Evolutionary conservation across 2,888 invertebrate genomes (phyloP), one percentile per base, ranked within the genome.

Genomic region (Electrophaes corylata): DNA sequence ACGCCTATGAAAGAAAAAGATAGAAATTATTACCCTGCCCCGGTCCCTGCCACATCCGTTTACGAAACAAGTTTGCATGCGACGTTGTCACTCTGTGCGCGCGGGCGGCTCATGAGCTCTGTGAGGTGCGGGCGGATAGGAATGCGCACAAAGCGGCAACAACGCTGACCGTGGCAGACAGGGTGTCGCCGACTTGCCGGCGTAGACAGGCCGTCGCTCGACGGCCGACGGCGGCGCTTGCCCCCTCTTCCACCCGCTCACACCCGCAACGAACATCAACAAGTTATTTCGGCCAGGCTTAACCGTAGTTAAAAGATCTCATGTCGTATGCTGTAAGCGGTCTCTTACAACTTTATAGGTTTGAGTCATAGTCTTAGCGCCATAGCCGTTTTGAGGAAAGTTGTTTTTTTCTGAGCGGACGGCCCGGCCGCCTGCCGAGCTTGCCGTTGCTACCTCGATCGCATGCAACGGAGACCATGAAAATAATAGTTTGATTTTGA

Each of bases 121-220:
- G 78, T 81, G 84, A 84, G 84, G 88, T 78, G 83, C 87, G 84
- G 88, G 91, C 86, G 89, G 88, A 84, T 81, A 90, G 84, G 91
- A 90, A 88, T 93, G 93, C 73, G 91, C 80, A 79, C 78, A 72
- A 79, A 74, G 69, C 88, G 95, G 93, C 95, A 95, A 94, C 96
- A 86, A 66, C 81, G 95, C 93, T 91, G 94, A 94, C 95, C 95
- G 94, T 93, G 94, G 96, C 96, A 96, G 96, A 96, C 96, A 96
- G 95, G 96, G 96, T 96, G 96, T 96, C 96, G 96, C 96, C 96
- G 94, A 93, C 95, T 93, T 92, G 94, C 93, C 93, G 94, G 93
- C 93, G 95, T 94, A 95, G 95, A 95, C 95, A 95, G 92, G 93
- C 93, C 94, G 95, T 95, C 95, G 94, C 93, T 93, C 88, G 87